phyloP scores from a whole-genome alignment of 2,888 invertebrate species.

The Scaptomyza flava region DNA sequence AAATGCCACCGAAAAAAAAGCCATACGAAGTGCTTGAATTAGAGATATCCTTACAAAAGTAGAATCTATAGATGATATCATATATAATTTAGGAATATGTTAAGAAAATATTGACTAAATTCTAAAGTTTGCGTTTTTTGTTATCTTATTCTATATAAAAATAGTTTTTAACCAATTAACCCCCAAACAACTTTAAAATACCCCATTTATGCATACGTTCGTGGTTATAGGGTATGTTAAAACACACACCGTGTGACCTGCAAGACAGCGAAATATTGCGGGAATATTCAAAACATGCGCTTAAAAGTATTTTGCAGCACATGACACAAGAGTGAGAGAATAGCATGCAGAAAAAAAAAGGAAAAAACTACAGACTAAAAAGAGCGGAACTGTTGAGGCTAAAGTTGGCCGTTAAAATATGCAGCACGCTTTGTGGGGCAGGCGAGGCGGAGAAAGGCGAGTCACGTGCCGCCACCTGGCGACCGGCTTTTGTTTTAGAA shows the following conservation, averaged over 20 bases:
- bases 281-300: conserved; percentile 80
- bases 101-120: too few species aligned
- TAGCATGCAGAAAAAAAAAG: conserved; percentile 25
- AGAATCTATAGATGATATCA: neutral
- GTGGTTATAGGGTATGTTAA: conserved; percentile 14
- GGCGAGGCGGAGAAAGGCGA: conserved; percentile 22
- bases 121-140: neutral
- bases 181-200: too few species aligned
- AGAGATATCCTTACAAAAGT: neutral
- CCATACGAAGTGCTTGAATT: neutral
- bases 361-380: conserved; percentile 8
- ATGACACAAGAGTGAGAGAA: conserved; percentile 42
- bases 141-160: neutral
- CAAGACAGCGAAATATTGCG: conserved; percentile 64
- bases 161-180: too few species aligned
- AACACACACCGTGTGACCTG: conserved; percentile 34
- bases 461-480: conserved; percentile 68
- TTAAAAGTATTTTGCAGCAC: conserved; percentile 71
- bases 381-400: conserved; percentile 31
- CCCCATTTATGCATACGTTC: neutral
- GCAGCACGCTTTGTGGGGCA: conserved; percentile 65
- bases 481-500: conserved; percentile 25
- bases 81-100: too few species aligned
- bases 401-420: conserved; percentile 63
- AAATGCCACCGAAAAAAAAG: conserved; percentile 29